Conservation (phyloP, 1,140 invertebrate species). For the Drosophila obscura region DNA sequence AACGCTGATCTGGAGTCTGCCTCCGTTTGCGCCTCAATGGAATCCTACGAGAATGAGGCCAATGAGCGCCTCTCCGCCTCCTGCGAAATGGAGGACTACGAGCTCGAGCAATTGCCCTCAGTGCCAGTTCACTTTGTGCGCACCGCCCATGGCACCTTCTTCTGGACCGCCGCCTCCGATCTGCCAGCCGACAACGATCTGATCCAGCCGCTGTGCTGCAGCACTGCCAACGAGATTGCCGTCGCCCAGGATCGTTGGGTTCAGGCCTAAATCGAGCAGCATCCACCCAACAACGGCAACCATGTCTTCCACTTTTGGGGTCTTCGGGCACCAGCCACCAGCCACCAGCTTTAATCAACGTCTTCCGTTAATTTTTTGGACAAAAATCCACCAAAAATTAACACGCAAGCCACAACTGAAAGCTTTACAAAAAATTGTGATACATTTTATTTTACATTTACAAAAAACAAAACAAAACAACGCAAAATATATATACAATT, state of each 20-base stretch:
- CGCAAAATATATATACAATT: conserved; percentile 74
- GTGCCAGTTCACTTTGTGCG: conserved; percentile 85
- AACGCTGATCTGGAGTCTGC: conserved; percentile 71
- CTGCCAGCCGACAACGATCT: conserved; percentile 84
- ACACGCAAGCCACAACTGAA: conserved; percentile 60
- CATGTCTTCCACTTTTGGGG: conserved; percentile 61
- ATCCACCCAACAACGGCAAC: conserved; percentile 21
- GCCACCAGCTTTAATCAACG: conserved; percentile 54
- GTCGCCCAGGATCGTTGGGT: conserved; percentile 84
- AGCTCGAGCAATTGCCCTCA: conserved; percentile 84
- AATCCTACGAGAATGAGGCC: conserved; percentile 76
- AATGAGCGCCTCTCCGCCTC: conserved; percentile 78
- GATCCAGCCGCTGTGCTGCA: conserved; percentile 77
- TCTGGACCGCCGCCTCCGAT: conserved; percentile 85
- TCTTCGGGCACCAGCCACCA: conserved; percentile 7
- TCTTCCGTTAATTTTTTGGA: conserved; percentile 73
- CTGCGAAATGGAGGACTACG: conserved; percentile 78
- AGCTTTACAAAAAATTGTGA: conserved; percentile 83
- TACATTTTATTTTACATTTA: conserved; percentile 68
- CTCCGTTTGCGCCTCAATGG: conserved; percentile 56
- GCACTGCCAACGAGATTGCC: conserved; percentile 84
- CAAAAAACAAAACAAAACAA: conserved; percentile 36
- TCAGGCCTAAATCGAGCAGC: conserved; percentile 78
- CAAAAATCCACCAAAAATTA: conserved; percentile 60
- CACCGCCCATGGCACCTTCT: conserved; percentile 86